Percentiles rank a stretch among this genome's conserved stretches.
These are phyloP conservation scores for Caenorhabditis latens DNA, from an alignment of 1,140 invertebrate species.

Conservation along the genomic window DNA sequence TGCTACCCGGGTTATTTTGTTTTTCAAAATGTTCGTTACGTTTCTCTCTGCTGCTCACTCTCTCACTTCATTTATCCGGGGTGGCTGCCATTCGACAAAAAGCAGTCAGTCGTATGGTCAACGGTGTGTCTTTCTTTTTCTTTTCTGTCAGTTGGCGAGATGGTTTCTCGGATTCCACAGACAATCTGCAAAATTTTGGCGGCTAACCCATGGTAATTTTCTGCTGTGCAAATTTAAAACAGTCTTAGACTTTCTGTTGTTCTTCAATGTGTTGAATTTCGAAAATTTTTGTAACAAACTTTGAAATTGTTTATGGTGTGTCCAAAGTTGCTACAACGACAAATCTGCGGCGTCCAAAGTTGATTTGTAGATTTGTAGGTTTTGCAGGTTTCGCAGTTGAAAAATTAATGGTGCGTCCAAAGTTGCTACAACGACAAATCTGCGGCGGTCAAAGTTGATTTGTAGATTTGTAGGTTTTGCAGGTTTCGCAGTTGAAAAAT, in stretches of 20 bases:
- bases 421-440: too few species aligned
- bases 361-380: too few species aligned
- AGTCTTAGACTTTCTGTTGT: neutral
- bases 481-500: too few species aligned
- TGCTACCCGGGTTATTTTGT: neutral
- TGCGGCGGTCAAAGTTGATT: too few species aligned
- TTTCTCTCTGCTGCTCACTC: constrained; percentile 16
- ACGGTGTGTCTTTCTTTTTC: constrained; percentile 28
- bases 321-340: too few species aligned
- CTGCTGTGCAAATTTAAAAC: neutral
- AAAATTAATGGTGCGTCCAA: too few species aligned
- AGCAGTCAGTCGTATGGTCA: neutral
- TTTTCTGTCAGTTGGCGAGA: neutral
- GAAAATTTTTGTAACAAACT: too few species aligned
- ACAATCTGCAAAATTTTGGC: constrained; percentile 3
- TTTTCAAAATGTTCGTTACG: constrained; percentile 34
- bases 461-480: too few species aligned
- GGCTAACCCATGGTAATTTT: neutral
- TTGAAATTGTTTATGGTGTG: too few species aligned
- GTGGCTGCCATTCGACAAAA: neutral
- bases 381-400: too few species aligned
- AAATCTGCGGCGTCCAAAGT: too few species aligned
- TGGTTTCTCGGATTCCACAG: constrained; percentile 1
- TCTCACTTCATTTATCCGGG: constrained; percentile 42
- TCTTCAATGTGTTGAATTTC: neutral